phyloP scores from a whole-genome alignment of 2,888 invertebrate genomes.

The Chrysodeixis includens region DNA sequence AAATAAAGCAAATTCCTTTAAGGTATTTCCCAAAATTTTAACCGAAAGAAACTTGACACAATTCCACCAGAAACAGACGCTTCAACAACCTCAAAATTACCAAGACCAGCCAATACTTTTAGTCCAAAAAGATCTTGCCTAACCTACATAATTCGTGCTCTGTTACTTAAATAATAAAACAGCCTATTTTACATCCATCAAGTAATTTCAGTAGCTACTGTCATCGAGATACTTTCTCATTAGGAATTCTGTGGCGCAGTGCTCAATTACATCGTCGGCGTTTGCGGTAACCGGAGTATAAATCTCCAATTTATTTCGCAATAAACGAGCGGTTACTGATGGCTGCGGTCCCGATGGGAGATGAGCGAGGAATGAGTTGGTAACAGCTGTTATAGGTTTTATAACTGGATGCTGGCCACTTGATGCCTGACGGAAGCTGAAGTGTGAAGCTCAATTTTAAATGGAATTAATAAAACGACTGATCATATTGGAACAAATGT shows the following conservation, averaged over 20 bases:
- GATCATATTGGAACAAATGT: no score
- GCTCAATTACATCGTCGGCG: constrained; percentile 54
- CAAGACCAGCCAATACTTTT: constrained; percentile 32
- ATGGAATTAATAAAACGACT: not conserved
- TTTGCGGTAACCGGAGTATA: constrained; percentile 50
- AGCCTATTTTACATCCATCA: constrained; percentile 55
- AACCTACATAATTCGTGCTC: constrained; percentile 47
- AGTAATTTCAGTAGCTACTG: constrained; percentile 30
- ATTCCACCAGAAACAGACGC: not conserved
- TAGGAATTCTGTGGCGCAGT: constrained; percentile 54
- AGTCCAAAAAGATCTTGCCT: constrained; percentile 27
- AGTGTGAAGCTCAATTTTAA: not conserved
- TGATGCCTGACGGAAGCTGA: not conserved
- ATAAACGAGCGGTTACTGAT: constrained; percentile 44
- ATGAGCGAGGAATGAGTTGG: constrained; percentile 30
- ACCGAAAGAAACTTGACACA: not conserved
- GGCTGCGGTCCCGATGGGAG: constrained; percentile 32
- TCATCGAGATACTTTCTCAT: constrained; percentile 48
- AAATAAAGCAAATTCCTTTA: no score
- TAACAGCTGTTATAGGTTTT: constrained; percentile 6
- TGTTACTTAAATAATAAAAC: constrained; percentile 49
- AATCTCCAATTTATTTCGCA: constrained; percentile 60
- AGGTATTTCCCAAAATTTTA: not conserved
- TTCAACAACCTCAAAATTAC: not conserved
- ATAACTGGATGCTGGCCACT: constrained; percentile 2